A percentile compares a stretch with the other conserved stretches of the same genome.
phyloP scores from a whole-genome alignment of 2,888 invertebrate genomes.

The Drosophila anomelani region DNA sequence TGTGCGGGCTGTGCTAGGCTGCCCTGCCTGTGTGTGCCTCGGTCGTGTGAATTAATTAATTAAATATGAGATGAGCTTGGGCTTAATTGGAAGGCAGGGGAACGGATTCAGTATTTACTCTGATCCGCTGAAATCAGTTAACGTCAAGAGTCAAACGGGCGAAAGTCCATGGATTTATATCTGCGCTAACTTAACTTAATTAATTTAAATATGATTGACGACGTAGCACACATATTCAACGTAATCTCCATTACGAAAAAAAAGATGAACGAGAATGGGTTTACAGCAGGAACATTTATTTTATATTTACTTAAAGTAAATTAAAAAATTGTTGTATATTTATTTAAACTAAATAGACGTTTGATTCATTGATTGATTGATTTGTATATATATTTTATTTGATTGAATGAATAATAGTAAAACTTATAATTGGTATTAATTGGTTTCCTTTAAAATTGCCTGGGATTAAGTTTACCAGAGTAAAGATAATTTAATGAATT shows the following conservation, averaged over 20 bases:
- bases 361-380: not conserved
- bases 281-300: not conserved
- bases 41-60: conserved; percentile 58
- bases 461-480: no score
- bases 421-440: no score
- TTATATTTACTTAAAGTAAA: not conserved
- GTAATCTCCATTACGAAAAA: not conserved
- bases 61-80: conserved; percentile 47
- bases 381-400: not conserved
- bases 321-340: no score
- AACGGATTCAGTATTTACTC: conserved; percentile 27
- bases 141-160: conserved; percentile 24
- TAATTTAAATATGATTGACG: conserved; percentile 72
- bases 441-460: no score
- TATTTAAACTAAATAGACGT: no score
- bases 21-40: conserved; percentile 7
- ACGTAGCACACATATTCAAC: conserved; percentile 4
- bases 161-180: conserved; percentile 38
- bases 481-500: no score
- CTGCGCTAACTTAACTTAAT: conserved; percentile 55
- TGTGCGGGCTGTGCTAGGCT: not conserved
- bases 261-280: not conserved
- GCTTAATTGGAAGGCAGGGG: conserved; percentile 24
- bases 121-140: conserved; percentile 58
- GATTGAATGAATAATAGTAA: not conserved